These are phyloP conservation scores for Sarcophaga subvicina DNA, from an alignment of 2,888 invertebrate species.

Conservation along the genomic window DNA sequence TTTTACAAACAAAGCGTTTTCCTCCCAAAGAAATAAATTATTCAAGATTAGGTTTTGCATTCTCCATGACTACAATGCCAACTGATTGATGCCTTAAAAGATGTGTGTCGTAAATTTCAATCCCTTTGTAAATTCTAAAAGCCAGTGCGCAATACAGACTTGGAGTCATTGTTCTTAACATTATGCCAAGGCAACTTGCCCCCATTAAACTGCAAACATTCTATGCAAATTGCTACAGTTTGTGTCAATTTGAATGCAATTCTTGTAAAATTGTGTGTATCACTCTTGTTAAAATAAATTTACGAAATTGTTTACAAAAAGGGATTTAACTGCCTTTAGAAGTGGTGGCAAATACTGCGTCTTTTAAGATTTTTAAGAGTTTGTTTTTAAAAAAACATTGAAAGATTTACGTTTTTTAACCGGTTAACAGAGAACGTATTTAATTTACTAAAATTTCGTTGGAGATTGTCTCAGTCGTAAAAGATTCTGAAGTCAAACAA, in stretches of 20 bases:
- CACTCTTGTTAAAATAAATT: slow-evolving; percentile 5
- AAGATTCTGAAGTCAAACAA: no score
- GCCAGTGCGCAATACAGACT: slow-evolving; percentile 1
- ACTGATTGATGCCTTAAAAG: slow-evolving; percentile 44
- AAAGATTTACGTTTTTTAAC: no score
- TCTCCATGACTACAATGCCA: slow-evolving; percentile 9
- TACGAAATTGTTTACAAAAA: slow-evolving; percentile 3
- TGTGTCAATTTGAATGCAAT: slow-evolving; percentile 30
- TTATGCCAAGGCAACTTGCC: not conserved
- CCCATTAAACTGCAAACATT: slow-evolving; percentile 21
- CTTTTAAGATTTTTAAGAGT: no score
- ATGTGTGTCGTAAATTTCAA: slow-evolving; percentile 36
- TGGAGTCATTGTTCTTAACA: slow-evolving; percentile 25
- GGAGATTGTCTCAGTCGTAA: no score
- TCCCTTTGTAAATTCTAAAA: not conserved
- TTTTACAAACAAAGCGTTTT: slow-evolving; percentile 7
- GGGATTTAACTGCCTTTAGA: slow-evolving; percentile 29
- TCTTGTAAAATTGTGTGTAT: slow-evolving; percentile 4
- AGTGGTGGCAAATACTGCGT: not conserved
- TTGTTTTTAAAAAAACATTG: no score
- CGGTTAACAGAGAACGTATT: no score
- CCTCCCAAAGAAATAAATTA: slow-evolving; percentile 10
- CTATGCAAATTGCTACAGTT: slow-evolving; percentile 32
- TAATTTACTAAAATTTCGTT: no score
- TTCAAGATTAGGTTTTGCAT: slow-evolving; percentile 40